Percentiles rank a stretch among this genome's conserved stretches.
phyloP scores from a whole-genome alignment of 2,113 vertebrate genomes.

The Nycticryphes semicollaris region DNA sequence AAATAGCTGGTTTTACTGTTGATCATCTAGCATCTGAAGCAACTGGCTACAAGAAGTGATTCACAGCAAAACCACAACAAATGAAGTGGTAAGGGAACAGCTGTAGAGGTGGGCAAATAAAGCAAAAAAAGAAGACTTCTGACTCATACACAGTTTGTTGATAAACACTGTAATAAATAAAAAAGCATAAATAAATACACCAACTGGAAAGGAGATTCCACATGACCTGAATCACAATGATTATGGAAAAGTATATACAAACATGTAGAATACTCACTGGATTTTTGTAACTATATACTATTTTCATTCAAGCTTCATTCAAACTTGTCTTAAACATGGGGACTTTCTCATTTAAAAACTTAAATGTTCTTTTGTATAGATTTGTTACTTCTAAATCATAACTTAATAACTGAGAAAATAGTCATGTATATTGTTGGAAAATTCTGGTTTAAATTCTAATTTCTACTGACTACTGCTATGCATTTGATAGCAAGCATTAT shows the following conservation, averaged over 20 bases:
- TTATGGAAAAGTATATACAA: not conserved
- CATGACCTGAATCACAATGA: not conserved
- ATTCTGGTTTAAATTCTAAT: not conserved
- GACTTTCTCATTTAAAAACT: not conserved
- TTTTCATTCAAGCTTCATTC: not conserved
- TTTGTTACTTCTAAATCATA: not conserved
- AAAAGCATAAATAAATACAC: not conserved
- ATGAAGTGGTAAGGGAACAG: not conserved
- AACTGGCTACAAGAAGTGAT: not conserved
- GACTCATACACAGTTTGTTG: not conserved
- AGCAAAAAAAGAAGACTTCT: not conserved
- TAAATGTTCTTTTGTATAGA: not conserved
- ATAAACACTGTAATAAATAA: not conserved
- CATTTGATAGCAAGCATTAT: not conserved
- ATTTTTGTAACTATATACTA: not conserved
- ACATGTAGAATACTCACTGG: not conserved
- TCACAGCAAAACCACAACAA: not conserved
- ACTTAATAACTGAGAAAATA: not conserved
- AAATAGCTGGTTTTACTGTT: not conserved
- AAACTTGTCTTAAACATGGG: not conserved
- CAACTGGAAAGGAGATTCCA: not conserved
- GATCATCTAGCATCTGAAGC: not conserved
- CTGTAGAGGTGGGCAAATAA: not conserved
- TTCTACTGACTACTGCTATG: not conserved
- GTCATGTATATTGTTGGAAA: not conserved